A percentile compares a stretch with the other conserved stretches of the same genome.
Conservation (phyloP, 2,113 vertebrate genomes). For the Hassar affinis region DNA sequence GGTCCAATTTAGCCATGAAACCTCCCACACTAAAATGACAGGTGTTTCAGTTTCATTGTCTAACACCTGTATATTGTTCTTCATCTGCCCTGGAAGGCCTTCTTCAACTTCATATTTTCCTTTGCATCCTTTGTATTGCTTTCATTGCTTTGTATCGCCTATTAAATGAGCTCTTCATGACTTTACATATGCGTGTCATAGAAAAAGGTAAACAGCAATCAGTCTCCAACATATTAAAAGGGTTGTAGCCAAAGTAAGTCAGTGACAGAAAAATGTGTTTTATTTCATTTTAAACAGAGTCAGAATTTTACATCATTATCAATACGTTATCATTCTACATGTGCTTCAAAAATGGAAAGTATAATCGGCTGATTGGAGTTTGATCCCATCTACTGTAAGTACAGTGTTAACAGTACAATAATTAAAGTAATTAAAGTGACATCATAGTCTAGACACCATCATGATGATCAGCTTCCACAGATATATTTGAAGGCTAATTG, state of each 20-base stretch:
- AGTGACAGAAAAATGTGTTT: background rate
- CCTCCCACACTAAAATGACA: too few species aligned
- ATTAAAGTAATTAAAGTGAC: constrained; percentile 11
- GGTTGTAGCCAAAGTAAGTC: background rate
- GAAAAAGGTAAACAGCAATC: background rate
- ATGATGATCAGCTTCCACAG: background rate
- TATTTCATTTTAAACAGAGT: background rate
- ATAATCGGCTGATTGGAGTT: background rate
- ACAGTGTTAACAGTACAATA: background rate
- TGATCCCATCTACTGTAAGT: background rate
- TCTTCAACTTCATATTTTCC: background rate
- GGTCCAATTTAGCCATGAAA: too few species aligned
- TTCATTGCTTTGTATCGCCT: background rate
- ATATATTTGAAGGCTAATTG: constrained; percentile 1
- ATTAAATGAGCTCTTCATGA: background rate
- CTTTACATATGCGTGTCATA: background rate
- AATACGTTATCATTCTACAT: background rate
- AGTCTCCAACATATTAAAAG: background rate
- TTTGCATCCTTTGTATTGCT: background rate
- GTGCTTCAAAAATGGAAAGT: background rate
- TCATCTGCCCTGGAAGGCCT: background rate
- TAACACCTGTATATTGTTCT: too few species aligned
- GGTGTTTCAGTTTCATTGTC: too few species aligned
- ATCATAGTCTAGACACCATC: background rate
- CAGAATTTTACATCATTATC: too few species aligned